phyloP scores from a whole-genome alignment of 2,113 vertebrate genomes.

The Herpetotheres cachinnans region DNA sequence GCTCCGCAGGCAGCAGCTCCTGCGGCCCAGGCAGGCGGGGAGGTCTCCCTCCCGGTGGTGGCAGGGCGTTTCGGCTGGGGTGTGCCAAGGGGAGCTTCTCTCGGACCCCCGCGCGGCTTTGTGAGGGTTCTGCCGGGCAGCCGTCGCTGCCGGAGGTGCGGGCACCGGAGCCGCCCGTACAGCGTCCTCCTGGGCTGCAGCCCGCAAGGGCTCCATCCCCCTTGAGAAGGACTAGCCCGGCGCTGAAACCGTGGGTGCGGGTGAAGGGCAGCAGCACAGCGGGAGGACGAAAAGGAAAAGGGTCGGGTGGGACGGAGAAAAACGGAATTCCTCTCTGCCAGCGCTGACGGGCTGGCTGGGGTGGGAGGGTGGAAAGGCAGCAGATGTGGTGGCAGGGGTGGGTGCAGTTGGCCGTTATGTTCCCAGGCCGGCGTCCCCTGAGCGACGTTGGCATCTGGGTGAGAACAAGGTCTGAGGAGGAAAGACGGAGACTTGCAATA shows the following conservation, averaged over 20 bases:
- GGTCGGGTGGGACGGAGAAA: neutral
- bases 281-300: neutral
- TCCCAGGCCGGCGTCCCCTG: neutral
- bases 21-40: accelerated
- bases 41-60: neutral
- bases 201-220: neutral
- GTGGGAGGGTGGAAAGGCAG: neutral
- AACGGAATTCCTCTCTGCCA: neutral
- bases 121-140: neutral
- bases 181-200: too few relatives aligned
- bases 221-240: accelerated
- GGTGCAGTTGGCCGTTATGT: neutral
- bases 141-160: neutral
- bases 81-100: accelerated
- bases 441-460: neutral
- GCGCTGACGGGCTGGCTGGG: neutral
- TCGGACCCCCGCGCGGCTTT: accelerated
- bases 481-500: neutral
- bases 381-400: neutral
- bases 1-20: neutral
- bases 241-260: neutral
- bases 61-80: neutral
- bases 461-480: neutral
- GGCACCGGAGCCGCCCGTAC: neutral
- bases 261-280: neutral